These are phyloP conservation scores for Synchiropus splendidus DNA, from an alignment of 2,113 vertebrate genomes.

Conservation along the genomic window DNA sequence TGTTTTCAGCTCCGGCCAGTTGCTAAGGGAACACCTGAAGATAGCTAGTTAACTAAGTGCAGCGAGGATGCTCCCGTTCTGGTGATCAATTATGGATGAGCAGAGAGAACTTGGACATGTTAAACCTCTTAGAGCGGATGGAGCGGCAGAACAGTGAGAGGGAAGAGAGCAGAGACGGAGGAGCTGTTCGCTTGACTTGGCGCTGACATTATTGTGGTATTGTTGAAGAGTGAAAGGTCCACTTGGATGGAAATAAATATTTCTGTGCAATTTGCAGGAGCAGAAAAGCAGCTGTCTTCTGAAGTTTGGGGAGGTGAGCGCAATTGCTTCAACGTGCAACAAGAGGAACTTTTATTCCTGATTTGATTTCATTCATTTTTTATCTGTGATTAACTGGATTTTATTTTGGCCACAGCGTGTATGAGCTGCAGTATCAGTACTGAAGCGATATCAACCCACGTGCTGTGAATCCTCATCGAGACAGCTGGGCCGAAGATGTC, in stretches of 20 bases:
- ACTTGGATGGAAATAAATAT: conserved; percentile 16
- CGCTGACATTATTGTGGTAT: conserved; percentile 26
- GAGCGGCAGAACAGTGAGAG: conserved; percentile 39
- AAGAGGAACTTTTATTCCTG: no score
- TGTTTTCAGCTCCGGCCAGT: conserved; percentile 46
- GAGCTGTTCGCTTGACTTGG: conserved; percentile 10
- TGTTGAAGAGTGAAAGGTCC: conserved; percentile 23
- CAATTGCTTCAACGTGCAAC: no score
- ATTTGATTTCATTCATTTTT: no score
- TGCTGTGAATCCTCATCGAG: no score
- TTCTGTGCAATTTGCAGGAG: background rate
- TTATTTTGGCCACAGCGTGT: no score
- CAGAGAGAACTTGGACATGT: conserved; percentile 68
- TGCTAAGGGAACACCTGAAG: conserved; percentile 64
- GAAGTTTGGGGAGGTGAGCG: no score
- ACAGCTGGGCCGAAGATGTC: no score
- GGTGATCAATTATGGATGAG: conserved; percentile 69
- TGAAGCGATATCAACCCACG: no score
- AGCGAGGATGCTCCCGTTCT: conserved; percentile 55
- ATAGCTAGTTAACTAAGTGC: conserved; percentile 69
- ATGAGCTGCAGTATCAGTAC: no score
- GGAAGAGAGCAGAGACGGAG: conserved; percentile 29
- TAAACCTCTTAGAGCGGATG: conserved; percentile 67
- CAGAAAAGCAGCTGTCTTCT: no score
- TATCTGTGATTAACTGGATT: no score